A percentile compares a stretch with the other conserved stretches of the same genome.
phyloP scores from a whole-genome alignment of 2,888 invertebrate species.

The Idaea aversata region DNA sequence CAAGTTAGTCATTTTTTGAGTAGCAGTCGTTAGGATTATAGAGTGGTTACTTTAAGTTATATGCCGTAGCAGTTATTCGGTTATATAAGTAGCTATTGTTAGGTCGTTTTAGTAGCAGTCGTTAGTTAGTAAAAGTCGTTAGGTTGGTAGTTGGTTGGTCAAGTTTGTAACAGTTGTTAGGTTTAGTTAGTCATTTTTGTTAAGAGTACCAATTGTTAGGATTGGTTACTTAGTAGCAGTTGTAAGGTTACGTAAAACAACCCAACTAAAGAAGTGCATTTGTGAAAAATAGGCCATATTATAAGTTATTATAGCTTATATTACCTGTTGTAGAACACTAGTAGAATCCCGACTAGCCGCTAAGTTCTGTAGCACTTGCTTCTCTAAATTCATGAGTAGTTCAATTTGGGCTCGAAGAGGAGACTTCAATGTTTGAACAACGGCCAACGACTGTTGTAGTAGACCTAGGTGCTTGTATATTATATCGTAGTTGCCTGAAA shows the following conservation, averaged over 20 bases:
- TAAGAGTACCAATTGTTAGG: neutral
- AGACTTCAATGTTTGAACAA: slow-evolving; percentile 81
- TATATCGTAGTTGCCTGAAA: slow-evolving; percentile 65
- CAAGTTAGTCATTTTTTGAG: neutral
- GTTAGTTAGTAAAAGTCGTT: too few species aligned
- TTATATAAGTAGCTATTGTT: neutral
- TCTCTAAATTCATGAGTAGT: slow-evolving; percentile 81
- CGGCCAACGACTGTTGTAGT: slow-evolving; percentile 67
- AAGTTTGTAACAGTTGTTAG: too few species aligned
- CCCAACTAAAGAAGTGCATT: too few species aligned
- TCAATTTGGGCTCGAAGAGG: slow-evolving; percentile 77
- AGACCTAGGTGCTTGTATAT: slow-evolving; percentile 63
- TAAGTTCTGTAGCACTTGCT: slow-evolving; percentile 79
- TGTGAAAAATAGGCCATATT: neutral
- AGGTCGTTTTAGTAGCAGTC: neutral
- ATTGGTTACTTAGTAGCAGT: neutral
- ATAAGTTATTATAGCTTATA: neutral
- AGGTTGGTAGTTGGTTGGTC: too few species aligned
- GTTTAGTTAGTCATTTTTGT: too few species aligned
- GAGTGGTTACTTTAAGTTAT: too few species aligned
- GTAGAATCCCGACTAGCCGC: slow-evolving; percentile 79
- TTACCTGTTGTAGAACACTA: slow-evolving; percentile 76
- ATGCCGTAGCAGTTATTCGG: neutral
- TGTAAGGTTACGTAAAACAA: too few species aligned
- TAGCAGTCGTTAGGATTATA: neutral